phyloP scores from a whole-genome alignment of 2,113 vertebrate species.

The Sinocyclocheilus anophthalmus region DNA sequence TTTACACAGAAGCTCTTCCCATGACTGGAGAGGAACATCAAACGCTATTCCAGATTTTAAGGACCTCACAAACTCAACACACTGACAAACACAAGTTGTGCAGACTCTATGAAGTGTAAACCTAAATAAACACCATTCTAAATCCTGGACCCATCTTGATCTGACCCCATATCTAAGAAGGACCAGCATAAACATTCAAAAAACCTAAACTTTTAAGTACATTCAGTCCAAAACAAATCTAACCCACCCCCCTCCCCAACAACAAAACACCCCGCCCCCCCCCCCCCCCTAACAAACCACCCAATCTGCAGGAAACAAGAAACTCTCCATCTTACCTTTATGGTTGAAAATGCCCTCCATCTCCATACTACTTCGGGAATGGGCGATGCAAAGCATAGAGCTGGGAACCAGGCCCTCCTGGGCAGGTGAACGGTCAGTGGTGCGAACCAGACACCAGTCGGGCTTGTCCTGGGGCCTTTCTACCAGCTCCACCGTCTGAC shows the following conservation, averaged over 20 bases:
- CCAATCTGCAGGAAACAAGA: no score
- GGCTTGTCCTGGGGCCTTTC: constrained; percentile 94
- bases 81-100: neutral
- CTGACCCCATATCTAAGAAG: neutral
- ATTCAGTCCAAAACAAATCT: no score
- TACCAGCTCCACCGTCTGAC: constrained; percentile 95
- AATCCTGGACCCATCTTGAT: neutral
- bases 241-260: no score
- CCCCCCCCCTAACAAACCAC: no score
- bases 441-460: constrained; percentile 95
- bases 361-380: constrained; percentile 97
- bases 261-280: no score
- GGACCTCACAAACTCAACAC: neutral
- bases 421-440: constrained; percentile 91
- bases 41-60: neutral
- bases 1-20: neutral
- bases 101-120: neutral
- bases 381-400: constrained; percentile 94
- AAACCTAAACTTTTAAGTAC: no score
- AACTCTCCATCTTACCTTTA: constrained; percentile 81
- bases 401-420: constrained; percentile 94
- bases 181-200: no score
- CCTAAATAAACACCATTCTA: neutral
- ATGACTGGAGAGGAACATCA: neutral
- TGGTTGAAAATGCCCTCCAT: constrained; percentile 99